These are phyloP conservation scores for Ichneumoninae sp. DNA, from an alignment of 2,888 invertebrate genomes.

Conservation along the genomic window DNA sequence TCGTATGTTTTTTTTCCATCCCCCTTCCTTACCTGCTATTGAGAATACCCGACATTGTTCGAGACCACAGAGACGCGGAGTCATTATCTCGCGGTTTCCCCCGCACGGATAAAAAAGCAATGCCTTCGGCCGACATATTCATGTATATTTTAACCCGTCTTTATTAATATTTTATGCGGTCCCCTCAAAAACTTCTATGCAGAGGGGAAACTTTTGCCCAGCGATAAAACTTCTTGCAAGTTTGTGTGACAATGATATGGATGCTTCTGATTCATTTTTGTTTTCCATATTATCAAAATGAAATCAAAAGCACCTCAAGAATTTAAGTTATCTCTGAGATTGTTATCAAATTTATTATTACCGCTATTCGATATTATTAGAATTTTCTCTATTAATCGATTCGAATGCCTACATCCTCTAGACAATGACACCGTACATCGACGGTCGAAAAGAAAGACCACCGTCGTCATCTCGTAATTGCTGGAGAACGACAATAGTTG, in stretches of 20 bases:
- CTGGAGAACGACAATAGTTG: not conserved
- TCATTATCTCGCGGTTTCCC: not conserved
- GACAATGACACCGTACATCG: not conserved
- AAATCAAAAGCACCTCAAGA: too few relatives aligned
- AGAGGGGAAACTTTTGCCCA: not conserved
- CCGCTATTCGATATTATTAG: not conserved
- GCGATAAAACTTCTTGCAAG: not conserved
- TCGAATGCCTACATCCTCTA: not conserved
- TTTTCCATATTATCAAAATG: too few relatives aligned
- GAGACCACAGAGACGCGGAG: not conserved
- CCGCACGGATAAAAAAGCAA: constrained; percentile 14
- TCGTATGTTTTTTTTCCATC: not conserved
- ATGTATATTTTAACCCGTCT: not conserved
- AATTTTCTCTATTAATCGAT: not conserved
- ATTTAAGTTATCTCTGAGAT: too few relatives aligned
- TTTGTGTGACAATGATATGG: not conserved
- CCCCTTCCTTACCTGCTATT: not conserved
- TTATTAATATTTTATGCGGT: not conserved
- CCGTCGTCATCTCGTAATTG: not conserved
- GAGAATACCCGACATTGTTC: constrained; percentile 15
- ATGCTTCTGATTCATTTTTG: too few relatives aligned
- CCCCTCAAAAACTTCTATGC: not conserved
- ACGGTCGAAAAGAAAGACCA: not conserved
- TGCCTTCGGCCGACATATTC: not conserved
- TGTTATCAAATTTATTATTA: not conserved